A percentile compares a stretch with the other conserved stretches of the same genome.
Evolutionary conservation across 2,888 invertebrate species (phyloP).

Genomic region (Hypolimnas misippus): DNA sequence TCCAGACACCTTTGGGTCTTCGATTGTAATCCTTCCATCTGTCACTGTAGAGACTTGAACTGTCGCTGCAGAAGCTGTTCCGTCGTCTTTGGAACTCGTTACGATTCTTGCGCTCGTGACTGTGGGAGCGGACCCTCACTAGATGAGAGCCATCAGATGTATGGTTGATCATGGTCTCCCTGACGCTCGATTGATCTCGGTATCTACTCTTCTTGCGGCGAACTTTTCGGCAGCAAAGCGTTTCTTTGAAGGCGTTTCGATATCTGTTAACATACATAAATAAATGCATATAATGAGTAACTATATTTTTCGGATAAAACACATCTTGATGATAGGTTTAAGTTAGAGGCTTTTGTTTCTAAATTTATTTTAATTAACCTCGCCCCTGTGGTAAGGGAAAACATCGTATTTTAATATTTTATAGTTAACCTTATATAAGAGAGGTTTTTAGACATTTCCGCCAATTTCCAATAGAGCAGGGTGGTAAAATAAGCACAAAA

Average conservation of each 20-base stretch:
- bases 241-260: conserved; percentile 90
- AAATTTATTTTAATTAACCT: no score
- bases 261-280: conserved; percentile 86
- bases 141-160: conserved; percentile 73
- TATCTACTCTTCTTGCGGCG: conserved; percentile 75
- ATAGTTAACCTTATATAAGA: no score
- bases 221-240: conserved; percentile 85
- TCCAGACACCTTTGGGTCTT: conserved; percentile 39
- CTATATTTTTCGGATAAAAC: no score
- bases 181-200: conserved; percentile 85
- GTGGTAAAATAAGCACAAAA: no score
- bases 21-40: conserved; percentile 56
- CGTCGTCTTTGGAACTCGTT: conserved; percentile 36
- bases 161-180: conserved; percentile 83
- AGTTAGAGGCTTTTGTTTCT: no score
- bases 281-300: no score
- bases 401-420: no score
- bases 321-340: no score
- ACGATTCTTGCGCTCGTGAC: conserved; percentile 51
- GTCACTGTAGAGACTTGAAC: conserved; percentile 57
- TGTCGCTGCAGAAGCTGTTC: conserved; percentile 62
- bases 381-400: no score
- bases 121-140: conserved; percentile 68
- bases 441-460: no score
- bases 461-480: no score